Percentiles rank a stretch among this genome's conserved stretches.
Conservation (phyloP, 35 echinoderm and acorn worm species). For the Anneissia japonica region DNA sequence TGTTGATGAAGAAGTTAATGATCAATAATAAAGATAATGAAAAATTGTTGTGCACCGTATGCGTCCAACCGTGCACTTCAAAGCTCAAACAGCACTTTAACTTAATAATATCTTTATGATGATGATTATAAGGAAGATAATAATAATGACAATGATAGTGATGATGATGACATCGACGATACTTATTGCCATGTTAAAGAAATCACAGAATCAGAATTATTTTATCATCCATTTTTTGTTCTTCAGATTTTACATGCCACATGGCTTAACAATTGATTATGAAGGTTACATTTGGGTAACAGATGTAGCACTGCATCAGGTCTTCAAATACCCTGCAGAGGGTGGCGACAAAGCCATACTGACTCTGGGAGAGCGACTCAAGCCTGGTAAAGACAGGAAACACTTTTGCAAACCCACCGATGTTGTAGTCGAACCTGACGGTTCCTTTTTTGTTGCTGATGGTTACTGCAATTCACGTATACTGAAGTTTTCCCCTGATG, state of each 20-base stretch:
- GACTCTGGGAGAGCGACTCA: slow-evolving; percentile 41
- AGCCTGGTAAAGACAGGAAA: slow-evolving; percentile 47
- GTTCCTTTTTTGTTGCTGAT: slow-evolving; percentile 80
- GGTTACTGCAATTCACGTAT: slow-evolving; percentile 93
- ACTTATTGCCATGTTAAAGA: too few relatives aligned
- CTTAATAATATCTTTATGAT: too few relatives aligned
- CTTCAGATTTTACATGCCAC: slow-evolving; percentile 76
- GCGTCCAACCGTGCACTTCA: too few relatives aligned
- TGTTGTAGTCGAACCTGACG: slow-evolving; percentile 75
- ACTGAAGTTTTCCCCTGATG: slow-evolving; percentile 68
- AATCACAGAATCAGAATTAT: too few relatives aligned
- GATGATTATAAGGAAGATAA: too few relatives aligned
- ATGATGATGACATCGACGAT: too few relatives aligned
- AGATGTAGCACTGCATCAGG: slow-evolving; percentile 86
- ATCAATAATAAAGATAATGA: too few relatives aligned
- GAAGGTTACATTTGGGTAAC: slow-evolving; percentile 77
- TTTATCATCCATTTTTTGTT: not conserved
- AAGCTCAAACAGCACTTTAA: too few relatives aligned
- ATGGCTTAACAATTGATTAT: slow-evolving; percentile 78
- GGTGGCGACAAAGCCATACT: slow-evolving; percentile 26
- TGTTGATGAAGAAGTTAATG: too few relatives aligned
- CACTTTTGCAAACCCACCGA: slow-evolving; percentile 94
- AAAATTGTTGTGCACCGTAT: too few relatives aligned
- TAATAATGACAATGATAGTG: too few relatives aligned
- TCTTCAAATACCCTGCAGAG: slow-evolving; percentile 71